Evolutionary conservation across 2,888 invertebrate species (phyloP), one percentile per base, ranked within the genome.

Genomic region (Ceriagrion tenellum): DNA sequence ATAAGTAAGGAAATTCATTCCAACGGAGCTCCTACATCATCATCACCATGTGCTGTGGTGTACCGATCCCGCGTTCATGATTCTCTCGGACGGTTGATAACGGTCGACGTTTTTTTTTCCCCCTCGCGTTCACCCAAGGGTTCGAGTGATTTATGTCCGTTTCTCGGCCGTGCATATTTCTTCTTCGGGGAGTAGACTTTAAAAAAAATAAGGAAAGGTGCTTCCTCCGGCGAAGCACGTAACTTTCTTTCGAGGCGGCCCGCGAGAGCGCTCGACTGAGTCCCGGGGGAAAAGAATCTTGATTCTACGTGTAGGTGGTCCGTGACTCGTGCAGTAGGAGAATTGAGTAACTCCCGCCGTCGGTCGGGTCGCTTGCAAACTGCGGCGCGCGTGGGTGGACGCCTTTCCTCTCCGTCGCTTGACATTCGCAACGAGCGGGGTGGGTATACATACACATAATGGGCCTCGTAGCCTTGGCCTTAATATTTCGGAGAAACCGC

Each of bases 261-360:
- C 35, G 81, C 35, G 35, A 81, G 35, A 81, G 18, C 35, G 35
- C 81, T 35, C 81, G 16, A 13, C 81, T 1, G 10, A 81, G 35
- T 10, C 81, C 81, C 81, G 81, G 35, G 20, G 35, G 16, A 81
- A n/a, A n/a, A n/a, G n/a, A 35, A 81, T 81, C 81, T 81, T 81
- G 81, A 81, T 81, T 16, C 13, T 81, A 18, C 81, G 81, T 35
- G 81, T 81, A 81, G 81, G 81, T 81, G 81, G 81, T n/a, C 81
- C 81, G 81, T 81, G 81, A 81, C 81, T 81, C 81, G 13, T 69
- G 12, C 0, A n/a, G n/a, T n/a, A 81, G 35, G 47, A 47, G 0
- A 16, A 35, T 81, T 81, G 35, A 35, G 81, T 35, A 81, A 81
- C 81, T 26, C 23, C 10, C 12, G 13, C 81, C 30, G 12, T 26